Percentiles rank a stretch among this genome's conserved stretches.
These are phyloP conservation scores for Platysternon megacephalum DNA, from an alignment of 2,113 vertebrate genomes.

Conservation along the genomic window DNA sequence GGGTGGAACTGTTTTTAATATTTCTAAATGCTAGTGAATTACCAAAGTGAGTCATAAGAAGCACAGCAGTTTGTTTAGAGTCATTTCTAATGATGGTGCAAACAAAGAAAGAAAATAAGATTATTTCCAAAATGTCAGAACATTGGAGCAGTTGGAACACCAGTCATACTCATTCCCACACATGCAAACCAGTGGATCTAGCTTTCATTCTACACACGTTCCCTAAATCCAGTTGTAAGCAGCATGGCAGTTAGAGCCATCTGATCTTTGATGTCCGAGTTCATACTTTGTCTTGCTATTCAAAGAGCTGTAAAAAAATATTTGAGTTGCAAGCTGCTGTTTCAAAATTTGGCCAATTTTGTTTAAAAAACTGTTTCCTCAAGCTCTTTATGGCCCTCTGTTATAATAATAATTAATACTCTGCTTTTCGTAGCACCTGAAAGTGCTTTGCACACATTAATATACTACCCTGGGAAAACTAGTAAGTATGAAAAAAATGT, in stretches of 20 bases:
- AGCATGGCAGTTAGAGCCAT: background rate
- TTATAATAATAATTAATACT: background rate
- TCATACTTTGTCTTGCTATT: background rate
- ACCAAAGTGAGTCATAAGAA: background rate
- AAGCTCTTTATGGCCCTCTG: background rate
- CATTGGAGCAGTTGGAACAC: background rate
- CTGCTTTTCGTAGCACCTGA: background rate
- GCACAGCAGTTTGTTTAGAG: slow-evolving; percentile 9
- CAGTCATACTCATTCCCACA: background rate
- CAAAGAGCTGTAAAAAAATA: background rate
- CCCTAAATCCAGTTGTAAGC: background rate
- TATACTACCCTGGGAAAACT: rapidly evolving
- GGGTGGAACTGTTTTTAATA: slow-evolving; percentile 19
- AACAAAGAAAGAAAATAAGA: slow-evolving; percentile 4
- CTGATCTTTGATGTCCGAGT: background rate
- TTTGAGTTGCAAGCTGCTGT: background rate
- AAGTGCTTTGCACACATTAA: background rate
- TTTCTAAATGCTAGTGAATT: slow-evolving; percentile 38
- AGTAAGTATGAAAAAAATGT: background rate
- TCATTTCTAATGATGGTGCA: background rate
- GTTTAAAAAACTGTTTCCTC: background rate
- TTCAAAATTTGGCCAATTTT: background rate
- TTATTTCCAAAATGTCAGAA: background rate
- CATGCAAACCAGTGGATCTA: background rate
- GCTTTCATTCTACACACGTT: background rate